Evolutionary conservation across 2,888 invertebrate species (phyloP), one percentile per base, ranked within the genome.

Genomic region (Dolichopus griseipennis): DNA sequence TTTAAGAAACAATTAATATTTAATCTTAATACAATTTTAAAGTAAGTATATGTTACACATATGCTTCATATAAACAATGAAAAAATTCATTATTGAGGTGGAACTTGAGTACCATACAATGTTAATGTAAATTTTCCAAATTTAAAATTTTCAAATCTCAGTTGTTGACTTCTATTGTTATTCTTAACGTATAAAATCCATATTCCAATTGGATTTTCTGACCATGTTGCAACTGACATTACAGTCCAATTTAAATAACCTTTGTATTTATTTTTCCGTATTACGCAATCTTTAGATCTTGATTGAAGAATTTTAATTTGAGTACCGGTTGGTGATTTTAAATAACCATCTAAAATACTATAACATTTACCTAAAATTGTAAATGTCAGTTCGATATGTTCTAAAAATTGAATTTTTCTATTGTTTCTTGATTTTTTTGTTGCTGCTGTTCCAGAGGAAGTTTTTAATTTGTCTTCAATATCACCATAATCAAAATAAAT

Each of bases 161-260:
- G 4, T 37, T 10, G 12, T 37, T 27, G 27, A 37, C 12, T 34
- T 34, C 34, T 12, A 37, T 37, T 37, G 10, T 41, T 69, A 72
- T 85, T 85, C 52, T 76, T 72, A 69, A 85, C 79, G 65, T 79
- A 77, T 64, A 87, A 75, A 7, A 74, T 83, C 92, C 92, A 92
- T 20, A 80, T 75, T 1, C 95, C 95, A 12, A 77, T 76, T 0
- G 93, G 88, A 70, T 85, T 81, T 80, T 96, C 96, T 0, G 93
- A 95, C 96, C 96, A 97, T 1, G 90, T 91, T 73, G 92, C 93
- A 0, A 95, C 92, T 0, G 94, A 92, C 85, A 91, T 91, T 75
- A 97, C 89, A 9, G 88, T 89, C 96, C 96, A 97, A 74, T 88
- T 85, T 22, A 68, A 68, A 33, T 70, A 64, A 65, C 71, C 37